A percentile compares a stretch with the other conserved stretches of the same genome.
These are phyloP conservation scores for Odontesthes bonariensis DNA, from an alignment of 2,113 vertebrate species.

Conservation along the genomic window DNA sequence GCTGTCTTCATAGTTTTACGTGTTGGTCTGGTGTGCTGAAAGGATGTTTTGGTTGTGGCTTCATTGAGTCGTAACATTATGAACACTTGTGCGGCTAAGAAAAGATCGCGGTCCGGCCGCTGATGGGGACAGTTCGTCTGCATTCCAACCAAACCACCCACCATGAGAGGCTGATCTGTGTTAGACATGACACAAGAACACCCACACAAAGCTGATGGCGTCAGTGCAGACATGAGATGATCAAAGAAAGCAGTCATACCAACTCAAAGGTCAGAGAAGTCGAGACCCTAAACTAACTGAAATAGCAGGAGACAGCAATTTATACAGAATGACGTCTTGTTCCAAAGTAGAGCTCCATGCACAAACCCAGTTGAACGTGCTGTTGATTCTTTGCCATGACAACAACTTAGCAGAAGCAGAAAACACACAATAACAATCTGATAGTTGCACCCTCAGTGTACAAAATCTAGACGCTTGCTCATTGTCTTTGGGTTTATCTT, in stretches of 20 bases:
- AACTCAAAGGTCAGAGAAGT: slow-evolving; percentile 52
- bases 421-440: background rate
- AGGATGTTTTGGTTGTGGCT: slow-evolving; percentile 52
- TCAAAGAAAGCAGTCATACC: slow-evolving; percentile 55
- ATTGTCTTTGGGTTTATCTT: no score
- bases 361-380: background rate
- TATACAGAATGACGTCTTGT: slow-evolving; percentile 24
- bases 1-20: slow-evolving; percentile 16
- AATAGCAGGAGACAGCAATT: slow-evolving; percentile 20
- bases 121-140: slow-evolving; percentile 48
- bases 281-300: slow-evolving; percentile 35
- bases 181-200: slow-evolving; percentile 37
- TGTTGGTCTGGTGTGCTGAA: slow-evolving; percentile 18
- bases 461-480: no score
- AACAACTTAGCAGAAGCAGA: slow-evolving; percentile 10
- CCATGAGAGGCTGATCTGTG: slow-evolving; percentile 50
- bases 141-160: slow-evolving; percentile 70
- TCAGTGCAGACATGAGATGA: slow-evolving; percentile 37
- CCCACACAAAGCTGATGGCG: slow-evolving; percentile 16
- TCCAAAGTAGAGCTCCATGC: slow-evolving; percentile 12
- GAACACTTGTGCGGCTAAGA: slow-evolving; percentile 23
- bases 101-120: background rate
- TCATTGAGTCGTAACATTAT: slow-evolving; percentile 61
- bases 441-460: background rate
- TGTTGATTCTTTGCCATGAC: background rate